Percentiles rank a stretch among this genome's conserved stretches.
These are phyloP conservation scores for Byasa hedistus DNA, from an alignment of 2,888 invertebrate genomes.

Conservation along the genomic window DNA sequence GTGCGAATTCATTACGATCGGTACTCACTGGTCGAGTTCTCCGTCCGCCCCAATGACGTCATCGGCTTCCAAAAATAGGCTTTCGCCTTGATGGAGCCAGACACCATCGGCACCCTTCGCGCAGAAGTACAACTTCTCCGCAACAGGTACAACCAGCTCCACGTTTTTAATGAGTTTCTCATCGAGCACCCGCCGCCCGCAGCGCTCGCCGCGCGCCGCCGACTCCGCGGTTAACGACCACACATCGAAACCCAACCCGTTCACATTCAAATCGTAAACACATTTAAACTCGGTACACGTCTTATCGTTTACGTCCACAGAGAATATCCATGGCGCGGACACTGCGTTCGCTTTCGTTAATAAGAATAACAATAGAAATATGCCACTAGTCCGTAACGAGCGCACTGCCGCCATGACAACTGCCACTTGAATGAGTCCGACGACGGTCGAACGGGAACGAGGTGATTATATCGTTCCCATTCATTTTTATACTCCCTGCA, in stretches of 20 bases:
- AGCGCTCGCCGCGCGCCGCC: slow-evolving; percentile 46
- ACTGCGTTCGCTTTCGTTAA: slow-evolving; percentile 57
- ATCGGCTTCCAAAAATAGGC: slow-evolving; percentile 66
- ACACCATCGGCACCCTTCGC: slow-evolving; percentile 52
- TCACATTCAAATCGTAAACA: slow-evolving; percentile 60
- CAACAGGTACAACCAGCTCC: slow-evolving; percentile 47
- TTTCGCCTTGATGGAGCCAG: slow-evolving; percentile 65
- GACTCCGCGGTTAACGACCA: slow-evolving; percentile 64
- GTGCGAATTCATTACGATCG: no score
- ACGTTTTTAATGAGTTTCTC: slow-evolving; percentile 36
- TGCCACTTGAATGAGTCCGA: slow-evolving; percentile 37
- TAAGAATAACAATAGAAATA: slow-evolving; percentile 71
- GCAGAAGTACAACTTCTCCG: slow-evolving; percentile 61
- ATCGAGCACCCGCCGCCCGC: slow-evolving; percentile 32
- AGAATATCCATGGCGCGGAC: slow-evolving; percentile 70
- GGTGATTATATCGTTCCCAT: background rate
- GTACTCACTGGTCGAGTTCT: slow-evolving; percentile 49
- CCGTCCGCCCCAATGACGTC: slow-evolving; percentile 58
- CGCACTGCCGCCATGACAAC: slow-evolving; percentile 58
- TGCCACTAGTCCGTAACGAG: slow-evolving; percentile 67
- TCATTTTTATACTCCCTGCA: background rate
- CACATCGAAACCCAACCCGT: slow-evolving; percentile 47
- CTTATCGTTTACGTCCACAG: slow-evolving; percentile 52
- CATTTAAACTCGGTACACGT: slow-evolving; percentile 55
- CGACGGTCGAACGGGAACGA: slow-evolving; percentile 29